These are phyloP conservation scores for Paramuricea clavata DNA, from an alignment of 92 coral and sea anemone genomes.

Conservation along the genomic window DNA sequence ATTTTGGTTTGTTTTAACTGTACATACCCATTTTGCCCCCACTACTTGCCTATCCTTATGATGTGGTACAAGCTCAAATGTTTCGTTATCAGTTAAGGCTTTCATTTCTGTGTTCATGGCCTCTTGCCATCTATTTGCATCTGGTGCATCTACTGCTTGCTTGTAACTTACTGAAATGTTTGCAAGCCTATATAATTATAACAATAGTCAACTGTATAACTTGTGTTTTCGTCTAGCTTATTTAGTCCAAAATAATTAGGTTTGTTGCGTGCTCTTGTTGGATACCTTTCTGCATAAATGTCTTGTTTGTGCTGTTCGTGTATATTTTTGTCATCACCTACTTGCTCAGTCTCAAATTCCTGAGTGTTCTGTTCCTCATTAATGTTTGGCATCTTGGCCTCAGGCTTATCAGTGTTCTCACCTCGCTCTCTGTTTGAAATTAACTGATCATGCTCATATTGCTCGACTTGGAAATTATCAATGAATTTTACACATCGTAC, in stretches of 20 bases:
- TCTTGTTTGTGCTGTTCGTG: background rate
- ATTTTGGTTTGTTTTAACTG: constrained; percentile 58
- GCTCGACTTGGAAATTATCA: background rate
- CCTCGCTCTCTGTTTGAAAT: background rate
- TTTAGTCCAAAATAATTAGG: constrained; percentile 1
- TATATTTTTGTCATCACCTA: background rate
- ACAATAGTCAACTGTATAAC: constrained; percentile 62
- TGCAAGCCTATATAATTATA: constrained; percentile 65
- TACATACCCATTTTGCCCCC: constrained; percentile 73
- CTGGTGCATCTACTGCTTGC: constrained; percentile 60
- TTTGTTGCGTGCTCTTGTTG: constrained; percentile 32
- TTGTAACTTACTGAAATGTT: constrained; percentile 54
- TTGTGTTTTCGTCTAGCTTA: constrained; percentile 53
- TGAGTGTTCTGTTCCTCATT: background rate
- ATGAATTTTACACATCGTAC: constrained; percentile 28
- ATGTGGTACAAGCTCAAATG: constrained; percentile 68
- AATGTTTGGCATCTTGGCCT: background rate
- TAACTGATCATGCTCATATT: background rate
- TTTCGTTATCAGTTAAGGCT: constrained; percentile 63
- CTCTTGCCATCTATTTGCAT: constrained; percentile 65
- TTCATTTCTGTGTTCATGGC: constrained; percentile 69
- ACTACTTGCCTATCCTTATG: constrained; percentile 73
- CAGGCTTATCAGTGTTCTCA: no score
- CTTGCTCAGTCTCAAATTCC: background rate
- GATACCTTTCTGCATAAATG: background rate